phyloP scores from a whole-genome alignment of 1,140 invertebrate genomes.

The Neuroterus valhalla region DNA sequence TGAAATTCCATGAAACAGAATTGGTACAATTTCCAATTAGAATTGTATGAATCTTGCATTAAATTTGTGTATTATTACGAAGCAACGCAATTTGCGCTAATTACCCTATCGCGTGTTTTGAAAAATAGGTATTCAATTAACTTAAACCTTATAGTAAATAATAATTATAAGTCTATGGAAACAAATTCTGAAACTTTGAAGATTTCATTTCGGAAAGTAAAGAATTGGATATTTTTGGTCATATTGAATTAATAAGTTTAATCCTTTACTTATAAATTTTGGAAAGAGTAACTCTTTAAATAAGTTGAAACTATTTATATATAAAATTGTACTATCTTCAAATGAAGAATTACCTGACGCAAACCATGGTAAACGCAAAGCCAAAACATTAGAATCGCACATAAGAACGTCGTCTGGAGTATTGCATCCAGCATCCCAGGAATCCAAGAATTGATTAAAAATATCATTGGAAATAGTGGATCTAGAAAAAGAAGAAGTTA shows the following conservation, averaged over 20 bases:
- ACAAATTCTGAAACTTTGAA: no score
- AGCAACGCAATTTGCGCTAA: no score
- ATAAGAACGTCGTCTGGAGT: slow-evolving; percentile 93
- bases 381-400: slow-evolving; percentile 93
- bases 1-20: no score
- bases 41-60: no score
- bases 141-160: no score
- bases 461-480: slow-evolving; percentile 93
- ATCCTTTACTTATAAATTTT: background rate
- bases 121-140: no score
- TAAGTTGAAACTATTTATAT: background rate
- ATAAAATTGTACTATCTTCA: background rate
- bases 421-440: slow-evolving; percentile 93
- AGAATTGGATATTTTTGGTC: background rate
- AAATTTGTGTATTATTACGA: no score
- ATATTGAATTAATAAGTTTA: slow-evolving; percentile 20
- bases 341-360: slow-evolving; percentile 82
- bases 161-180: no score
- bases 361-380: slow-evolving; percentile 95
- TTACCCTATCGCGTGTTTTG: no score
- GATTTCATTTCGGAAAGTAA: background rate
- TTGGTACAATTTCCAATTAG: no score
- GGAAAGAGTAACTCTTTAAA: background rate
- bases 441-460: slow-evolving; percentile 92
- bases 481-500: slow-evolving; percentile 78